Conservation (phyloP, 2,113 vertebrate species). For the Laticauda laticaudata region DNA sequence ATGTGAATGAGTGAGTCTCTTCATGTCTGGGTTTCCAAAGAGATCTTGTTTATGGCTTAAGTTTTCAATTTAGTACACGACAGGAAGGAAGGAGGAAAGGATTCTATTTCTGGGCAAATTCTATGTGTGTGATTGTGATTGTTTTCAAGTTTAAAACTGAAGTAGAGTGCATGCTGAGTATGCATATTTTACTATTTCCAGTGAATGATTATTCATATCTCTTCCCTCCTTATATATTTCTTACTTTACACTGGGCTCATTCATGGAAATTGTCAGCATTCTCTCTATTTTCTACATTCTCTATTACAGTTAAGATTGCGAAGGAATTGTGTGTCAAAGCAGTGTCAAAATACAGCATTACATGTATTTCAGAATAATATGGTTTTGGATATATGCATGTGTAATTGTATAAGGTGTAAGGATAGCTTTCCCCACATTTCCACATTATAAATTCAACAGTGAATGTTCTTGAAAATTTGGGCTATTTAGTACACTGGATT, state of each 20-base stretch:
- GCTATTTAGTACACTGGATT: background rate
- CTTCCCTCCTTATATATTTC: background rate
- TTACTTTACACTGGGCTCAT: background rate
- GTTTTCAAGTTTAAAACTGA: background rate
- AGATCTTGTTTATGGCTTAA: background rate
- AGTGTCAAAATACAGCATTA: background rate
- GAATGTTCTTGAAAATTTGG: background rate
- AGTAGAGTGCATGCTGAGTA: background rate
- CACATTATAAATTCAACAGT: background rate
- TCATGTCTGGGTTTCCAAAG: background rate
- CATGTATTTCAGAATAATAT: background rate
- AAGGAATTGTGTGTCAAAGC: background rate
- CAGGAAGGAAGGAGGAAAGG: background rate
- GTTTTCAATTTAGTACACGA: background rate
- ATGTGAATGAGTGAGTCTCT: background rate
- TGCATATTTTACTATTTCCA: background rate
- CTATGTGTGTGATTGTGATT: background rate
- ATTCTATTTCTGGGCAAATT: background rate
- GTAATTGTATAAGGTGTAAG: background rate
- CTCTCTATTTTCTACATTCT: background rate
- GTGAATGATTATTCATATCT: background rate
- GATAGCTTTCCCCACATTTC: background rate
- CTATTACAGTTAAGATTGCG: background rate
- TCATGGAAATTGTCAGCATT: background rate
- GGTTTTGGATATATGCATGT: background rate